Evolutionary conservation across 2,113 vertebrate genomes (phyloP).

Genomic region (Heliornis fulica): DNA sequence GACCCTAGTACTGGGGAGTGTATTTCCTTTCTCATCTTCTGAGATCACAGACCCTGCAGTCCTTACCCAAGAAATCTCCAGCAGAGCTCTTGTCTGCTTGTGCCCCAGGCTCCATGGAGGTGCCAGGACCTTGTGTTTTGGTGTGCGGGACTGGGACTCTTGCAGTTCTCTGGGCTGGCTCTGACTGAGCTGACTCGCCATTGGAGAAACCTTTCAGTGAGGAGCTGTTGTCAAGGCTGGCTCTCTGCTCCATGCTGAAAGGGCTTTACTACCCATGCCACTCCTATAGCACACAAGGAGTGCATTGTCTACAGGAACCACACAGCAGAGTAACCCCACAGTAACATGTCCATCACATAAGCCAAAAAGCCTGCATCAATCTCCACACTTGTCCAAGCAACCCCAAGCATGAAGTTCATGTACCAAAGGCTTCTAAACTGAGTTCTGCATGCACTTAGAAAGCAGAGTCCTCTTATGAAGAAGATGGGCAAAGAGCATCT

Average conservation of each 20-base stretch:
- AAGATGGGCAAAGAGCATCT: neutral
- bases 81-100: neutral
- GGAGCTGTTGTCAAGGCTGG: neutral
- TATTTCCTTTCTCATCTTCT: neutral
- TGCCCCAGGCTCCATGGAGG: neutral
- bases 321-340: neutral
- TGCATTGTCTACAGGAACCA: neutral
- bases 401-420: neutral
- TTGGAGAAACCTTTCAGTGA: neutral
- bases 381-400: neutral
- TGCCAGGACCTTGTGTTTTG: neutral
- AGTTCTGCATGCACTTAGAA: neutral
- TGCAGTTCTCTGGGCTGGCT: neutral
- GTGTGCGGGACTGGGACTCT: neutral
- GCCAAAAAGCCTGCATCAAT: neutral
- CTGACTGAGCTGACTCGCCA: neutral
- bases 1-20: neutral
- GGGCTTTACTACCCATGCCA: neutral
- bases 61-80: neutral
- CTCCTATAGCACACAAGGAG: neutral
- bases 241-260: neutral
- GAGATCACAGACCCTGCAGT: neutral
- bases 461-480: neutral
- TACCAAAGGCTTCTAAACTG: neutral
- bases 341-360: fast-evolving